phyloP scores from a whole-genome alignment of 2,113 vertebrate species.

The Cyanoramphus novaezelandiae region DNA sequence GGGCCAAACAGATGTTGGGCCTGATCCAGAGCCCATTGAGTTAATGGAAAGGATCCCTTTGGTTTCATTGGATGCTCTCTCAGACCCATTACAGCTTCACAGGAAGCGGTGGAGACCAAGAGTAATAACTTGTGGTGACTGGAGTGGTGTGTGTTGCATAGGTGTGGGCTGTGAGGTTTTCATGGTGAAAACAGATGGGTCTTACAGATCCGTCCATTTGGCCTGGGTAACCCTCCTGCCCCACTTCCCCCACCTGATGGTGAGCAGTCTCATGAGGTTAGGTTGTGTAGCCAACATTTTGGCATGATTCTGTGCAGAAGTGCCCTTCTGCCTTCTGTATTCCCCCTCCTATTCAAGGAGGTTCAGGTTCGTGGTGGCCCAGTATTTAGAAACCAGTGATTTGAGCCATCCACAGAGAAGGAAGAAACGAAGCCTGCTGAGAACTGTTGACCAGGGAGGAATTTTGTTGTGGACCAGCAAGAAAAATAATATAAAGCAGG shows the following conservation, averaged over 20 bases:
- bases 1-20: constrained; percentile 60
- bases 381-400: background rate
- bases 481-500: constrained; percentile 52
- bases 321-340: background rate
- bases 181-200: constrained; percentile 53
- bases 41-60: constrained; percentile 58
- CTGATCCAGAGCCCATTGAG: constrained; percentile 45
- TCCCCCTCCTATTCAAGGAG: background rate
- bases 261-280: background rate
- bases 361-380: background rate
- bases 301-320: background rate
- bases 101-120: constrained; percentile 50
- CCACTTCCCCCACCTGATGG: background rate
- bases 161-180: constrained; percentile 51
- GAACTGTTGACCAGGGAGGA: constrained; percentile 10
- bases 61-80: constrained; percentile 41
- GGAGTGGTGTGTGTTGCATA: constrained; percentile 26
- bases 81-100: constrained; percentile 29
- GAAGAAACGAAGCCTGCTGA: background rate
- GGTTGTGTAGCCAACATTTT: background rate
- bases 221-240: background rate
- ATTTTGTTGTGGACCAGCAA: constrained; percentile 42
- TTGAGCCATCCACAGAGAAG: background rate
- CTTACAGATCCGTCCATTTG: background rate
- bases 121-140: constrained; percentile 57